Percentiles rank a stretch among this genome's conserved stretches.
phyloP scores from a whole-genome alignment of 2,113 vertebrate species.

The Mugil cephalus region DNA sequence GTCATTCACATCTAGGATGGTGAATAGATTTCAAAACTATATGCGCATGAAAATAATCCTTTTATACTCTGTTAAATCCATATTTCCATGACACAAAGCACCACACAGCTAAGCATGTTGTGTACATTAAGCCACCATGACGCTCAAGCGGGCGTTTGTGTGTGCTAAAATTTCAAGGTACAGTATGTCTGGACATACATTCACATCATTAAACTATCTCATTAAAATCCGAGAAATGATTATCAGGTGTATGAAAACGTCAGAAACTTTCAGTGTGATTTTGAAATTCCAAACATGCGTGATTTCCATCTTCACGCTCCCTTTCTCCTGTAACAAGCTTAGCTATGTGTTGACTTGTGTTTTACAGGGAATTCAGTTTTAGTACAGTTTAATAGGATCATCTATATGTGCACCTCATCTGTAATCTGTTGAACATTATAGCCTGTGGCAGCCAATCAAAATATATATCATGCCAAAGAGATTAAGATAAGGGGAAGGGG shows the following conservation, averaged over 20 bases:
- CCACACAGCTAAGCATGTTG: conserved; percentile 38
- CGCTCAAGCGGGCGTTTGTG: neutral
- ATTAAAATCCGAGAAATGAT: neutral
- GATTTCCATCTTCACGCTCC: neutral
- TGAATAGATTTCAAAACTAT: conserved; percentile 61
- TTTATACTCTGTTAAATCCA: conserved; percentile 60
- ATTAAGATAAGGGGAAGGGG: conserved; percentile 60
- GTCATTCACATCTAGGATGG: conserved; percentile 15
- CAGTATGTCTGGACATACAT: neutral
- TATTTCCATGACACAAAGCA: conserved; percentile 58
- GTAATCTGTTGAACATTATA: conserved; percentile 60
- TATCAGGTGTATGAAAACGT: too few relatives aligned
- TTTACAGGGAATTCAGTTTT: conserved; percentile 48
- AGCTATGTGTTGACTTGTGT: conserved; percentile 52
- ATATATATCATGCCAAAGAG: conserved; percentile 50
- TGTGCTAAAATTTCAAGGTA: conserved; percentile 1
- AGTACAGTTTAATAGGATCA: conserved; percentile 69
- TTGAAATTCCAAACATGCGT: too few relatives aligned
- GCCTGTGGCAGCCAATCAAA: conserved; percentile 65
- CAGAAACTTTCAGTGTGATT: neutral
- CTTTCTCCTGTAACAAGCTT: conserved; percentile 30
- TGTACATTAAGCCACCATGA: conserved; percentile 48
- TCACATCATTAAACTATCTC: neutral
- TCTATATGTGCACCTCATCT: conserved; percentile 65
- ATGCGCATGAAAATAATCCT: conserved; percentile 62